Conservation (phyloP, 2,888 invertebrate species). For the Orthosia gothica region DNA sequence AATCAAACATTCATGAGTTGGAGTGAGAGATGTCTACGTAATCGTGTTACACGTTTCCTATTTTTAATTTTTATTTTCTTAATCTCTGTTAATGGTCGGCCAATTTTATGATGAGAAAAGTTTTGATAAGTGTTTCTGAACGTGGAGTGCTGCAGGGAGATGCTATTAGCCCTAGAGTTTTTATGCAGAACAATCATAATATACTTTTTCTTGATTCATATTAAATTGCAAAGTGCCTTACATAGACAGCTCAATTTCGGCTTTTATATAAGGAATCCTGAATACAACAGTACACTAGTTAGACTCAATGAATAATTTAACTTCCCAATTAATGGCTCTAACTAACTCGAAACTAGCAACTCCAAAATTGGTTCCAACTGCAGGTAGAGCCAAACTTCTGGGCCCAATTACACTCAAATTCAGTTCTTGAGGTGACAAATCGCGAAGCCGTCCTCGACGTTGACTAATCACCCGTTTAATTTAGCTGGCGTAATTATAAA, state of each 20-base stretch:
- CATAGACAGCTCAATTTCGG: neutral
- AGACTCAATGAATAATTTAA: constrained; percentile 78
- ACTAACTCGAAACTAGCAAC: constrained; percentile 78
- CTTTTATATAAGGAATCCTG: neutral
- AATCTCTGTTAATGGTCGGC: constrained; percentile 66
- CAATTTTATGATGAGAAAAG: constrained; percentile 52
- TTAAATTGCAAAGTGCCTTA: neutral
- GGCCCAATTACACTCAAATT: constrained; percentile 90
- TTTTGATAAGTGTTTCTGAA: constrained; percentile 43
- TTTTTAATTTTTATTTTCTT: constrained; percentile 74
- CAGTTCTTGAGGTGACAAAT: constrained; percentile 90
- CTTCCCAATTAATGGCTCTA: constrained; percentile 80
- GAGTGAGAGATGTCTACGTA: constrained; percentile 77
- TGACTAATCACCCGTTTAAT: constrained; percentile 91
- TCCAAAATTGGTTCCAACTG: constrained; percentile 84
- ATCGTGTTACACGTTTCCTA: constrained; percentile 73
- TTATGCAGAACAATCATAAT: neutral
- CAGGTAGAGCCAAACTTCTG: constrained; percentile 86
- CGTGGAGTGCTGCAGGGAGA: constrained; percentile 66
- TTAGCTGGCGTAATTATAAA: constrained; percentile 91
- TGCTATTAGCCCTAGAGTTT: constrained; percentile 46
- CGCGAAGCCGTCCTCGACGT: constrained; percentile 89
- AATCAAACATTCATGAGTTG: constrained; percentile 89
- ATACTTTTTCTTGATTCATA: neutral
- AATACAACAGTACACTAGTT: constrained; percentile 36